phyloP scores from a whole-genome alignment of 2,797 vertebrate species.

The Lemur catta region DNA sequence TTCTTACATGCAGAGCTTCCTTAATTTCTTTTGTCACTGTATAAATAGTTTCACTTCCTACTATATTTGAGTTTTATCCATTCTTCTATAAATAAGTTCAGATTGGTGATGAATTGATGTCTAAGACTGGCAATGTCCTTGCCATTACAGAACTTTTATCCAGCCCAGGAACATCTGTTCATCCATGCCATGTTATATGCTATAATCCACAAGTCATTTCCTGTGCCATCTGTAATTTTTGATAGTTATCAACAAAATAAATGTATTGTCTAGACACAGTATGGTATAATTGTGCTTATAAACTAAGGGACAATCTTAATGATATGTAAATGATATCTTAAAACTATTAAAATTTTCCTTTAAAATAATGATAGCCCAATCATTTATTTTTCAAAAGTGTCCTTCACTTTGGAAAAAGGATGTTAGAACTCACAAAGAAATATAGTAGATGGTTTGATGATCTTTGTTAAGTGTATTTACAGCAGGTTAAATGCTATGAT shows the following conservation, averaged over 20 bases:
- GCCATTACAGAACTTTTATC: not conserved
- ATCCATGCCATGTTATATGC: not conserved
- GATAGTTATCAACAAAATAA: not conserved
- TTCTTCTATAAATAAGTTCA: conserved; percentile 16
- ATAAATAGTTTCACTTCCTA: conserved; percentile 18
- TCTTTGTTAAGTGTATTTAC: not conserved
- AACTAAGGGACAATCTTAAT: not conserved
- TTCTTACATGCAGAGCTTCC: not conserved
- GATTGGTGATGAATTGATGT: not conserved
- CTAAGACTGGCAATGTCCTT: not conserved
- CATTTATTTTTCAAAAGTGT: not conserved
- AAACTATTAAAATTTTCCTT: conserved; percentile 10
- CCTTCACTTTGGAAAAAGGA: not conserved
- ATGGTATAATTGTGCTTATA: not conserved
- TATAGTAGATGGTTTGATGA: not conserved
- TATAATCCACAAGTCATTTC: not conserved
- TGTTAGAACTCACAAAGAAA: not conserved
- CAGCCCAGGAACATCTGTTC: not conserved
- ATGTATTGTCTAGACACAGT: not conserved
- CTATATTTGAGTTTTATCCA: conserved; percentile 7
- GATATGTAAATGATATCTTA: not conserved
- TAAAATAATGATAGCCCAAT: not conserved
- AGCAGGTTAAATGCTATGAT: not conserved
- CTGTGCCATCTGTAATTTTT: not conserved
- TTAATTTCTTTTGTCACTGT: not conserved